phyloP scores from a whole-genome alignment of 1,140 invertebrate species.

The Eciton burchellii region DNA sequence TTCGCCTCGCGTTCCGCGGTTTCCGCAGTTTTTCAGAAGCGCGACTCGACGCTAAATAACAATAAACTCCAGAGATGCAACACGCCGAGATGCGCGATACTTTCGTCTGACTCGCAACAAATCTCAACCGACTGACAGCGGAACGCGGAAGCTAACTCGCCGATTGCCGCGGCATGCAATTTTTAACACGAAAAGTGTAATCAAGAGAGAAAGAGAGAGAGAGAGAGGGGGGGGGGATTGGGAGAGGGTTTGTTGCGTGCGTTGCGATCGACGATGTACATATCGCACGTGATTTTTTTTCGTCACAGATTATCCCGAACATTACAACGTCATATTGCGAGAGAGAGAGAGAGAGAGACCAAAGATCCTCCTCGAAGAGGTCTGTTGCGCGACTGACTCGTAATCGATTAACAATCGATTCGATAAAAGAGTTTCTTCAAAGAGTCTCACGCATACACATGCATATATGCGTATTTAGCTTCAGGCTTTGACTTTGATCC shows the following conservation, averaged over 20 bases:
- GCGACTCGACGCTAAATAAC: conserved; percentile 2
- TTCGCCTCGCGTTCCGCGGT: no score
- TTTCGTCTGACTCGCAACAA: conserved; percentile 10
- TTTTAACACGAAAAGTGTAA: conserved; percentile 36
- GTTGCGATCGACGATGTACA: not conserved
- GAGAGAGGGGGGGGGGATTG: no score
- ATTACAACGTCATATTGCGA: no score
- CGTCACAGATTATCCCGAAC: not conserved
- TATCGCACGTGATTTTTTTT: not conserved
- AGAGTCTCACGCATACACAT: no score
- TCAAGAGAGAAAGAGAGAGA: not conserved
- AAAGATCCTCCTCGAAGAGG: not conserved
- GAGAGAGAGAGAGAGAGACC: no score
- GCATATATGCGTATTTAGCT: no score
- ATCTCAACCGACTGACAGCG: conserved; percentile 20
- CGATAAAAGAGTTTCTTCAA: no score
- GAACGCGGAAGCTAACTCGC: conserved; percentile 16
- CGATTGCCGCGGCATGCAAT: conserved; percentile 9
- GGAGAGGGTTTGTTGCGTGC: no score
- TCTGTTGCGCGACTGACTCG: no score
- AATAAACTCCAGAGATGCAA: not conserved
- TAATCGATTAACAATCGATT: no score
- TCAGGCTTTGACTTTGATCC: no score
- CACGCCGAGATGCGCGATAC: not conserved
- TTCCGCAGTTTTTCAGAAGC: not conserved